Conservation (phyloP, 1,140 invertebrate species). For the Drosophila quadrilineata region DNA sequence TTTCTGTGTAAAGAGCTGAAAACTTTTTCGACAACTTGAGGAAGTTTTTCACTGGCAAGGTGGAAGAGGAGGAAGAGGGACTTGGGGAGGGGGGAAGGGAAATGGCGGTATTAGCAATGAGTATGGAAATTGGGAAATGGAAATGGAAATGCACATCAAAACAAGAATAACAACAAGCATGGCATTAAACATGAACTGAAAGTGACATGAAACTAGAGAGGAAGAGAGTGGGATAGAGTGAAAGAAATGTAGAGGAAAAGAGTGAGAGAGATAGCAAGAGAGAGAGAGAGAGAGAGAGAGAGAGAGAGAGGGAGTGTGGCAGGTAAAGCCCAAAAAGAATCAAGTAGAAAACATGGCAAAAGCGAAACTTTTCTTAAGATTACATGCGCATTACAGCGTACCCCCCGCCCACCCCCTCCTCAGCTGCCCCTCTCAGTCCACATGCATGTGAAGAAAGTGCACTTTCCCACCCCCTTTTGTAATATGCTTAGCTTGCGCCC, state of each 20-base stretch:
- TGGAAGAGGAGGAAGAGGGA: constrained; percentile 14
- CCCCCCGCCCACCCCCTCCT: no score
- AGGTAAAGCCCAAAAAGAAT: not conserved
- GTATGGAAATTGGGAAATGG: constrained; percentile 38
- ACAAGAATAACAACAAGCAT: constrained; percentile 18
- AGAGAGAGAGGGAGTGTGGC: no score
- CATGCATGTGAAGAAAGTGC: constrained; percentile 39
- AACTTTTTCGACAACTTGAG: no score
- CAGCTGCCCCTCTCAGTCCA: constrained; percentile 31
- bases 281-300: not conserved
- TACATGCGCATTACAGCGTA: constrained; percentile 59
- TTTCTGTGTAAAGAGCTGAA: constrained; percentile 11
- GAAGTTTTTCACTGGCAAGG: no score
- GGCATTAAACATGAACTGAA: constrained; percentile 56
- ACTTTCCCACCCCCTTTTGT: not conserved
- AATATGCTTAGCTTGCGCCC: no score
- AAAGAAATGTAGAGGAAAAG: no score
- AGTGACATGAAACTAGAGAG: not conserved
- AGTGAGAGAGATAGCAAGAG: not conserved
- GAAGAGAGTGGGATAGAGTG: not conserved
- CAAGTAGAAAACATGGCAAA: constrained; percentile 18
- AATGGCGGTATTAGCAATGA: constrained; percentile 15
- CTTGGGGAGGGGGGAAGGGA: not conserved
- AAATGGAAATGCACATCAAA: constrained; percentile 61
- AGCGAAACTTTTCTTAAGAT: constrained; percentile 59